Percentiles rank a stretch among this genome's conserved stretches.
phyloP scores from a whole-genome alignment of 2,113 vertebrate species.

The Centrocercus urophasianus region DNA sequence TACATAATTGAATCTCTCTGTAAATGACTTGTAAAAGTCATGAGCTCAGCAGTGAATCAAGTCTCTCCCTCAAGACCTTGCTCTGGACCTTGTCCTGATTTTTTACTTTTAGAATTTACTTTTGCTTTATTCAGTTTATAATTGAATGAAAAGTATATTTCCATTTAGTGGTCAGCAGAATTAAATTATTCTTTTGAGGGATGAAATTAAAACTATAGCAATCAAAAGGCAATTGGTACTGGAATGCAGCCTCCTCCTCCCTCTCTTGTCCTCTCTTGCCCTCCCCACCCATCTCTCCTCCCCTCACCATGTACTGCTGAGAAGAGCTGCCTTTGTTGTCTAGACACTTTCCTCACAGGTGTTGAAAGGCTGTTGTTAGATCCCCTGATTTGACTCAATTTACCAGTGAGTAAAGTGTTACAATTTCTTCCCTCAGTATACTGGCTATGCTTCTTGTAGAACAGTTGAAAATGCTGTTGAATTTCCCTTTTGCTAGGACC shows the following conservation, averaged over 20 bases:
- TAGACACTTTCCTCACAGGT: not conserved
- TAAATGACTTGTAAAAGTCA: not conserved
- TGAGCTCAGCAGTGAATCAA: not conserved
- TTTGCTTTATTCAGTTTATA: not conserved
- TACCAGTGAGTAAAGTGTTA: not conserved
- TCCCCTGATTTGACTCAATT: not conserved
- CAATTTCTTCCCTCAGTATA: not conserved
- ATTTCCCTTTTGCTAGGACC: not conserved
- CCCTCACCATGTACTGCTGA: not conserved
- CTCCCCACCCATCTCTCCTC: not conserved
- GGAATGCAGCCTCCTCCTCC: not conserved
- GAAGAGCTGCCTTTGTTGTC: not conserved
- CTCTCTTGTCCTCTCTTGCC: not conserved
- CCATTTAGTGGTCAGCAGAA: not conserved
- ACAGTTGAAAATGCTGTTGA: not conserved
- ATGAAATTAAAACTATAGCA: not conserved
- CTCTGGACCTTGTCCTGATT: not conserved
- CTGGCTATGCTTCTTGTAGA: accelerated
- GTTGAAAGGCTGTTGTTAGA: not conserved
- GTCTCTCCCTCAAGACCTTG: not conserved
- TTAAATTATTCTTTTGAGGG: not conserved
- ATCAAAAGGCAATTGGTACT: not conserved
- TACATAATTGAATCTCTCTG: not conserved
- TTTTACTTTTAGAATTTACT: not conserved
- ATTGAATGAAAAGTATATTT: not conserved